Conservation (phyloP, 2,797 vertebrate species). For the Falco novaeseelandiae region DNA sequence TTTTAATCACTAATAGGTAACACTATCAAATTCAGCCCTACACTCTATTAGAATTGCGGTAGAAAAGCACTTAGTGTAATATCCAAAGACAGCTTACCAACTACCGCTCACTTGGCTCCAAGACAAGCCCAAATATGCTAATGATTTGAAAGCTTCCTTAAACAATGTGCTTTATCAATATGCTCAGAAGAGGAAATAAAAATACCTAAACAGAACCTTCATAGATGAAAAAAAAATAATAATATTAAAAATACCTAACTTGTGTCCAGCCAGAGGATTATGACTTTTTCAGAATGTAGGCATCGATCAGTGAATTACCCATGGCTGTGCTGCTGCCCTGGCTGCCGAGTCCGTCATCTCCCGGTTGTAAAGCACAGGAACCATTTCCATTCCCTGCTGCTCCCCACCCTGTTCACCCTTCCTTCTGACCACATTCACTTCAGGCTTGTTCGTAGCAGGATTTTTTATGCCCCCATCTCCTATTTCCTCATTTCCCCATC, state of each 20-base stretch:
- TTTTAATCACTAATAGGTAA: slow-evolving; percentile 4
- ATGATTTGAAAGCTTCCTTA: neutral
- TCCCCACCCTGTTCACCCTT: neutral
- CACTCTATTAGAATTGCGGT: neutral
- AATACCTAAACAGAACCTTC: neutral
- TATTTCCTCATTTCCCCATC: neutral
- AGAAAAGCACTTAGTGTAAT: slow-evolving; percentile 38
- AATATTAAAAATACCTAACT: too few species aligned
- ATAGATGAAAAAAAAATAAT: neutral
- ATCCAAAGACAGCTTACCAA: neutral
- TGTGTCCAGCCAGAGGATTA: neutral
- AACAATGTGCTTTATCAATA: neutral
- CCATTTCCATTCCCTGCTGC: neutral
- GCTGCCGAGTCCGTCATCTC: neutral
- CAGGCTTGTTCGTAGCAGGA: neutral
- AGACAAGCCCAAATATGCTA: neutral
- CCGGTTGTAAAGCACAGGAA: fast-evolving
- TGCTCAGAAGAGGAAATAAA: neutral
- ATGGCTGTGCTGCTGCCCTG: neutral
- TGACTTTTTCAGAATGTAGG: neutral
- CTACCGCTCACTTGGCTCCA: neutral
- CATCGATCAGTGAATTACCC: neutral
- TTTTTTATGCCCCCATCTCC: neutral
- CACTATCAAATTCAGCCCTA: slow-evolving; percentile 36
- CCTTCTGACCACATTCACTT: neutral